phyloP scores from a whole-genome alignment of 2,797 vertebrate species.

The Sandelia bainsii region DNA sequence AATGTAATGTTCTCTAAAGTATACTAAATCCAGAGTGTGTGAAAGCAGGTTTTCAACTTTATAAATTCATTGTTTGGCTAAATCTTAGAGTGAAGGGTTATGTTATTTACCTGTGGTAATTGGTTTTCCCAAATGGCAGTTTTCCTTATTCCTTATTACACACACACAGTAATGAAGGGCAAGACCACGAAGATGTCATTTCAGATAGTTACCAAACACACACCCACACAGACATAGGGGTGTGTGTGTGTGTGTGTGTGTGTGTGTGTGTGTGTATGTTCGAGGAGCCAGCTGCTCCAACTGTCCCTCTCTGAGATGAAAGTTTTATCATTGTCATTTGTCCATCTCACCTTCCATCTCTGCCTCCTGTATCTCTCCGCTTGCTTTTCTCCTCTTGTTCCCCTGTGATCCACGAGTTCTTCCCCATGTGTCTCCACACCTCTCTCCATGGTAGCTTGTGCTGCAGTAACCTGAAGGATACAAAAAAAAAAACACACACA shows the following conservation, averaged over 20 bases:
- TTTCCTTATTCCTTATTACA: constrained; percentile 50
- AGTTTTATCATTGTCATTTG: constrained; percentile 41
- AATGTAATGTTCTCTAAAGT: neutral
- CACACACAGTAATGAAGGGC: constrained; percentile 53
- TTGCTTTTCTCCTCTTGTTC: constrained; percentile 5
- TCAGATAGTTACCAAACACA: constrained; percentile 53
- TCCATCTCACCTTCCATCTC: constrained; percentile 29
- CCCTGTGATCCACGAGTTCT: neutral
- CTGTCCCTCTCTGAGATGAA: constrained; percentile 32
- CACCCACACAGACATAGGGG: neutral
- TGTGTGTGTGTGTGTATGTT: neutral
- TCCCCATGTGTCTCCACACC: neutral
- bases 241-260: constrained; percentile 1
- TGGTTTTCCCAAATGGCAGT: constrained; percentile 74
- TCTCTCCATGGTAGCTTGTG: neutral
- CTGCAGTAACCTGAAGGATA: neutral
- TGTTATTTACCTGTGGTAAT: constrained; percentile 80
- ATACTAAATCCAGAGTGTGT: neutral
- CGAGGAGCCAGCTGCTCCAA: constrained; percentile 30
- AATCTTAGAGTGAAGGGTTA: constrained; percentile 58
- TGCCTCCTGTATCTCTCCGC: neutral
- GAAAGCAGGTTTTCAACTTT: constrained; percentile 19
- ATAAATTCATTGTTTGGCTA: constrained; percentile 63
- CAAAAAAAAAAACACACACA: constrained; percentile 6
- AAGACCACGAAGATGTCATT: constrained; percentile 66